Conservation (phyloP, 2,113 vertebrate species). For the Oceanites oceanicus region DNA sequence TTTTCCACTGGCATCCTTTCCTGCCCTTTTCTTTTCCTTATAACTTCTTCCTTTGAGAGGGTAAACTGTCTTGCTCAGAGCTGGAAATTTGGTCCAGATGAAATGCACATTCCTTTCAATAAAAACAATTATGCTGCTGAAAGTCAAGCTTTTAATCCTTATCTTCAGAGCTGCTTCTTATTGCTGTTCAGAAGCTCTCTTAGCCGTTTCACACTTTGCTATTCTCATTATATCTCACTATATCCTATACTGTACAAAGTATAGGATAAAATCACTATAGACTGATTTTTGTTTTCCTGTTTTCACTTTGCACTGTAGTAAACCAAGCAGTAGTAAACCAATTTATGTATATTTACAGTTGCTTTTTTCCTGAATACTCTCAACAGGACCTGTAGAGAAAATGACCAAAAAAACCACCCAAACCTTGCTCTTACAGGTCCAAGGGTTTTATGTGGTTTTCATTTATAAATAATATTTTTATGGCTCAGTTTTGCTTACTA, state of each 20-base stretch:
- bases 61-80: background rate
- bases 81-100: background rate
- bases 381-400: background rate
- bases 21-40: background rate
- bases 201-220: background rate
- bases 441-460: background rate
- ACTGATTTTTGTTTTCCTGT: background rate
- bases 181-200: background rate
- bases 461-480: background rate
- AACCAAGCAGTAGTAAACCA: background rate
- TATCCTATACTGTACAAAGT: background rate
- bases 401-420: background rate
- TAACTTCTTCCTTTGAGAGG: background rate
- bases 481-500: background rate
- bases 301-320: background rate
- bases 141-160: background rate
- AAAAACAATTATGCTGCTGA: background rate
- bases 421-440: background rate
- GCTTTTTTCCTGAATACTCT: background rate
- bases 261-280: background rate
- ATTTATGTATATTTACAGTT: background rate
- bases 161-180: background rate
- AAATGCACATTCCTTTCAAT: background rate
- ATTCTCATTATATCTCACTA: no score
- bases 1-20: background rate